Base-by-base conservation (phyloP, 2,888 invertebrate genomes). In the Clivina fossor region DNA sequence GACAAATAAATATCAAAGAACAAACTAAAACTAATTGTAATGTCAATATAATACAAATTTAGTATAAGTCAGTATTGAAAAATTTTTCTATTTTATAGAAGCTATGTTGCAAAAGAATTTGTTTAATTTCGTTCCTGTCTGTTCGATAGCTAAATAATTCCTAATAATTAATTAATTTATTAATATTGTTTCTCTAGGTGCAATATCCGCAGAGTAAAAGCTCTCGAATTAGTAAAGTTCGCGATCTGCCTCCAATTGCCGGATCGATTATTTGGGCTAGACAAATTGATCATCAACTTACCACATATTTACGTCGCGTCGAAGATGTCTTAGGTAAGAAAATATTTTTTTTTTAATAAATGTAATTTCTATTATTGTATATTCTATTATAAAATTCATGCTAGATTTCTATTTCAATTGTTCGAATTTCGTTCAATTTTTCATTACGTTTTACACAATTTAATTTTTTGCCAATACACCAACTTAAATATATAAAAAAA, bases 191-290 rank as follows among this genome's bases (percentile, higher is more conserved):
- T 61, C 59, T 65, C 4, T 64, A 90, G 87, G 91, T 95, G 35
- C 95, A 96, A 78, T 98, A 97, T 75, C 90, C 90, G 0, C 90
- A 92, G 76, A 96, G 94, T 68, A 94, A 95, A 74, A 91, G 94
- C 65, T 94, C 91, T 62, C 84, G 88, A 19, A 86, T 97, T 74
- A 95, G 95, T 46, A 84, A 88, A 60, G 90, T 92, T 8, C 84
- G 95, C 56, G 99, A 99, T 76, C 77, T 99, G 64, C 98, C 98
- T 3, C 97, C 97, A 0, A 93, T 99, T 13, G 92, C 98, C 20
- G 98, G 98, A 0, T 95, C 94, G 50, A 98, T 99, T 65, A 94
- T 99, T 65, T 99, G 99, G 99, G 96, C 97, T 2, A 90, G 93
- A 68, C 92, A 98, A 78, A 99, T 99, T 67, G 98, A 99, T 74